Conservation (phyloP, 1,140 invertebrate genomes). For the Homalodisca vitripennis region DNA sequence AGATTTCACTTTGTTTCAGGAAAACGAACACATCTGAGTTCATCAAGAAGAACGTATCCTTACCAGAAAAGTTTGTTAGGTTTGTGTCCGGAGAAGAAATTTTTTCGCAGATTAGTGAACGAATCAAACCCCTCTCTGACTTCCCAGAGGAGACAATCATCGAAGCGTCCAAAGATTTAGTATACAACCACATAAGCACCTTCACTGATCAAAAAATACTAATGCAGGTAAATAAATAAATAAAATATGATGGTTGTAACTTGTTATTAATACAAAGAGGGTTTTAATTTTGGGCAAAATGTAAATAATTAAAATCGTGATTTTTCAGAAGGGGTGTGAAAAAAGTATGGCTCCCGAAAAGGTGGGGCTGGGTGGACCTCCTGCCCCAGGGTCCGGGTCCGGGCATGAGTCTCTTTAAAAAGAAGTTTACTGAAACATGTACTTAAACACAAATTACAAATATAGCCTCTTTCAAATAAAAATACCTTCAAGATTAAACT, state of each 20-base stretch:
- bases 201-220: conserved; percentile 50
- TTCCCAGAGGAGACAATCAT: conserved; percentile 56
- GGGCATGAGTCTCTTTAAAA: too few relatives aligned
- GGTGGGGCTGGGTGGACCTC: too few relatives aligned
- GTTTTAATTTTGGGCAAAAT: not conserved
- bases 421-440: too few relatives aligned
- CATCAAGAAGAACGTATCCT: conserved; percentile 51
- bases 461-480: too few relatives aligned
- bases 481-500: too few relatives aligned
- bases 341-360: too few relatives aligned
- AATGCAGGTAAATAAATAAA: conserved; percentile 46
- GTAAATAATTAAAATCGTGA: not conserved
- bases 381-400: too few relatives aligned
- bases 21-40: conserved; percentile 51
- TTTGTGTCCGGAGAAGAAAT: conserved; percentile 53
- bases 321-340: too few relatives aligned
- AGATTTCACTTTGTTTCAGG: conserved; percentile 41
- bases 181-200: conserved; percentile 47
- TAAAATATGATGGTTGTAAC: not conserved
- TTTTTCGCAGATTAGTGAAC: conserved; percentile 53
- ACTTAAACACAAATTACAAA: too few relatives aligned
- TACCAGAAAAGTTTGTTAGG: conserved; percentile 54
- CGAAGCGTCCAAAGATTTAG: conserved; percentile 52
- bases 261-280: not conserved
- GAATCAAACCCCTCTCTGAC: conserved; percentile 53